Evolutionary conservation across 2,113 vertebrate species (phyloP), one percentile per base, ranked within the genome.

Genomic region (Grus americana): DNA sequence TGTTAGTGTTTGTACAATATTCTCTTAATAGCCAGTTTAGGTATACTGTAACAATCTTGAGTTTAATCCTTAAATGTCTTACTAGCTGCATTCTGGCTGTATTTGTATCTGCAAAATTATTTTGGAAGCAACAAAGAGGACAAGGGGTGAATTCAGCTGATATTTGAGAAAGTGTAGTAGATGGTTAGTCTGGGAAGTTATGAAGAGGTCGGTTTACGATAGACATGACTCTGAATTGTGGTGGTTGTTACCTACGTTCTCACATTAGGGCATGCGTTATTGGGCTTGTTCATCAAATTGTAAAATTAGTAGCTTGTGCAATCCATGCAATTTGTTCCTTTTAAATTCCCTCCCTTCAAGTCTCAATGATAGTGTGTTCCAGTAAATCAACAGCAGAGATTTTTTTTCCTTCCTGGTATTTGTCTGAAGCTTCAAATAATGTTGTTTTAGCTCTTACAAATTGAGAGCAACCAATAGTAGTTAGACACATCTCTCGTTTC

Each of bases 321-420:
- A 91, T 87, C 61, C 19, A 4, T 76, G 71, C 40, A 91, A 67
- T 88, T 95, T 95, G 74, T 97, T 97, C 59, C 54, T 94, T 93
- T 88, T 63, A 70, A 86, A 79, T 94, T 90, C 50, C 86, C 47
- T 88, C 74, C 92, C 70, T 97, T 96, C 46, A 95, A 78, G 55
- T 52, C 74, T 79, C 2, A 2, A 85, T 85, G 87, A 92, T 88
- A 97, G 38, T 8, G 14, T 86, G n/a, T 97, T 97, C 96, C 94
- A 91, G 96, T 97, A 97, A 96, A 78, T 92, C 74, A 95, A 61
- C 65, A 57, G 65, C 79, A 46, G 59, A 94, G 84, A 50, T 59
- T 79, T 86, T 89, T 79, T 93, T 87, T 23, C 38, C 71, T 94
- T 95, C 88, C 92, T 95, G 96, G 83, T 93, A 93, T 96, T 96